phyloP scores from a whole-genome alignment of 2,888 invertebrate genomes.

The Isoperla grammatica region DNA sequence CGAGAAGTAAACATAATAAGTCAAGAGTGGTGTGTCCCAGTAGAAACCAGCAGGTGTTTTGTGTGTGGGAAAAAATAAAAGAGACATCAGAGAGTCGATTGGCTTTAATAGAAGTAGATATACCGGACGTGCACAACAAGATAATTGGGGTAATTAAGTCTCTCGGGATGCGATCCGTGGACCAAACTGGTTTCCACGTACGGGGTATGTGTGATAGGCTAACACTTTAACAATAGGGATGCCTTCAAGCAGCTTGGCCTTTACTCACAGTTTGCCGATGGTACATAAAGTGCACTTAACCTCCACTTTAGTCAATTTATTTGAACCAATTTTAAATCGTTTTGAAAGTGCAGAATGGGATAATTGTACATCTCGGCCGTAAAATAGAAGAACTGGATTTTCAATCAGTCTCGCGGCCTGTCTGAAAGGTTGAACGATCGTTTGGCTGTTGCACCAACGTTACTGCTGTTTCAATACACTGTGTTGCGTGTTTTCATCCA shows the following conservation, averaged over 20 bases:
- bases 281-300: background rate
- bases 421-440: too few relatives aligned
- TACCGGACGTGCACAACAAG: constrained; percentile 14
- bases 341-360: background rate
- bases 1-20: too few relatives aligned
- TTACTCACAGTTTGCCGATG: background rate
- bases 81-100: constrained; percentile 13
- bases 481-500: background rate
- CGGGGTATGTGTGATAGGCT: too few relatives aligned
- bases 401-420: too few relatives aligned
- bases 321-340: background rate
- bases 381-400: too few relatives aligned
- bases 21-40: background rate
- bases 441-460: too few relatives aligned
- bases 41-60: constrained; percentile 13
- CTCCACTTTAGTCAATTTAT: background rate
- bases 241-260: constrained; percentile 2
- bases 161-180: background rate
- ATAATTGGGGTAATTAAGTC: constrained; percentile 23
- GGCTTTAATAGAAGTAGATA: constrained; percentile 16
- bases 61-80: constrained; percentile 2
- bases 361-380: too few relatives aligned
- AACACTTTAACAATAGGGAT: background rate
- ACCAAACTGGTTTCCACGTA: constrained; percentile 16
- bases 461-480: too few relatives aligned